phyloP scores from a whole-genome alignment of 2,113 vertebrate genomes.

The Grammomys dolichurus region DNA sequence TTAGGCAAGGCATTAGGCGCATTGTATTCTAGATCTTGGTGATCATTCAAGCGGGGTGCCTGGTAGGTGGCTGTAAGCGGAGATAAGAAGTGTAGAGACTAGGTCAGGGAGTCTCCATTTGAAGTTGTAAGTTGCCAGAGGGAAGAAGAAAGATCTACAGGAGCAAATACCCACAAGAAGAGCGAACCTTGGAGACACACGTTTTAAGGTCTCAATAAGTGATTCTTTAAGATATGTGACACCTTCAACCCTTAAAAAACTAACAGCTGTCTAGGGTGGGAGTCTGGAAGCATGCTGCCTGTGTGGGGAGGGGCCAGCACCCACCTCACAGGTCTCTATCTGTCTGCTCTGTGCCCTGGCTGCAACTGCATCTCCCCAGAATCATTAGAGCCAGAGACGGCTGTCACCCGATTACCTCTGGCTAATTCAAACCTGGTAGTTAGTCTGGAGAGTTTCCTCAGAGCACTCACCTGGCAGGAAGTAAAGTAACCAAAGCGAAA shows the following conservation, averaged over 20 bases:
- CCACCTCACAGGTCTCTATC: neutral
- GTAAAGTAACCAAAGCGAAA: conserved; percentile 70
- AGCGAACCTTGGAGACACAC: neutral
- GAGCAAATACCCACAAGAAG: neutral
- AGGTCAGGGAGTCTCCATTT: neutral
- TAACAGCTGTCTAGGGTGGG: neutral
- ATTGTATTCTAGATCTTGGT: neutral
- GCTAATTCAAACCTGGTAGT: neutral
- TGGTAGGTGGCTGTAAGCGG: neutral
- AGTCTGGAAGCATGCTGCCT: neutral
- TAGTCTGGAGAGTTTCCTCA: neutral
- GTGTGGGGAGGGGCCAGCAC: no score
- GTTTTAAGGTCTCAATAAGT: neutral
- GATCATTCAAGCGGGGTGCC: neutral
- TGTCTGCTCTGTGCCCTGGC: neutral
- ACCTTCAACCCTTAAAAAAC: neutral
- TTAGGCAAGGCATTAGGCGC: neutral
- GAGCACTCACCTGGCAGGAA: conserved; percentile 77
- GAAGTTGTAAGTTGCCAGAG: neutral
- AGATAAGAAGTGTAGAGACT: neutral
- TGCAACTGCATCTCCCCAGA: neutral
- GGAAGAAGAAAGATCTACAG: neutral
- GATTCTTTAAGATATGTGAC: neutral
- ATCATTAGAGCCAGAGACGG: neutral
- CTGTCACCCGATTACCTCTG: neutral